These are phyloP conservation scores for Epinotia brunnichana DNA, from an alignment of 2,888 invertebrate species.

Conservation along the genomic window DNA sequence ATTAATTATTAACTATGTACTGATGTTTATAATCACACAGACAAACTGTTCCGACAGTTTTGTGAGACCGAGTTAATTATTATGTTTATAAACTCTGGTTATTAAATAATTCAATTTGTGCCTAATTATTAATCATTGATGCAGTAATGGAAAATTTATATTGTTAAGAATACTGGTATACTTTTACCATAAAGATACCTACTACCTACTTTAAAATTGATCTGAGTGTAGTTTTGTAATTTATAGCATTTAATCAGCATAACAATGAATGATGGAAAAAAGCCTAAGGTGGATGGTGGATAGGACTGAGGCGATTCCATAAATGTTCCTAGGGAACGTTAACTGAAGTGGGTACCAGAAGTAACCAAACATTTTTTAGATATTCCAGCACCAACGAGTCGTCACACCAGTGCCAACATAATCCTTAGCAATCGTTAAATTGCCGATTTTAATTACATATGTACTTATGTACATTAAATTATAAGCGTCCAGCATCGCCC, in stretches of 20 bases:
- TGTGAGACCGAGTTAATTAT: no score
- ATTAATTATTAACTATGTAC: background rate
- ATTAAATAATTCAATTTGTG: no score
- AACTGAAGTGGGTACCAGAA: no score
- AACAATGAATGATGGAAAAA: background rate
- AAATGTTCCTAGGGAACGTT: background rate
- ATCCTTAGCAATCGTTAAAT: constrained; percentile 16
- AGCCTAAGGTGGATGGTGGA: background rate
- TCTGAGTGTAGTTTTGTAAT: no score
- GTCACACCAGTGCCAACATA: constrained; percentile 28
- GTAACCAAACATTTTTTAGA: background rate
- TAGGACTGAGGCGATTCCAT: no score
- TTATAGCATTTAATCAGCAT: no score
- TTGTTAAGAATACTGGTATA: no score
- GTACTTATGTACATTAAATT: constrained; percentile 25
- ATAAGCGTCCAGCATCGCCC: constrained; percentile 53
- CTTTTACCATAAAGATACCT: no score
- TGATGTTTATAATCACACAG: no score
- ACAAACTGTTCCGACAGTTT: no score
- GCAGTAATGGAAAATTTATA: background rate
- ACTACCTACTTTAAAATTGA: no score
- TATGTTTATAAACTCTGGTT: no score
- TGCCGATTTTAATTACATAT: constrained; percentile 29
- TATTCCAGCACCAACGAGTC: constrained; percentile 12
- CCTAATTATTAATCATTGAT: background rate